Evolutionary conservation across 1,140 invertebrate genomes (phyloP).

Genomic region (Trypoxylus dichotomus): DNA sequence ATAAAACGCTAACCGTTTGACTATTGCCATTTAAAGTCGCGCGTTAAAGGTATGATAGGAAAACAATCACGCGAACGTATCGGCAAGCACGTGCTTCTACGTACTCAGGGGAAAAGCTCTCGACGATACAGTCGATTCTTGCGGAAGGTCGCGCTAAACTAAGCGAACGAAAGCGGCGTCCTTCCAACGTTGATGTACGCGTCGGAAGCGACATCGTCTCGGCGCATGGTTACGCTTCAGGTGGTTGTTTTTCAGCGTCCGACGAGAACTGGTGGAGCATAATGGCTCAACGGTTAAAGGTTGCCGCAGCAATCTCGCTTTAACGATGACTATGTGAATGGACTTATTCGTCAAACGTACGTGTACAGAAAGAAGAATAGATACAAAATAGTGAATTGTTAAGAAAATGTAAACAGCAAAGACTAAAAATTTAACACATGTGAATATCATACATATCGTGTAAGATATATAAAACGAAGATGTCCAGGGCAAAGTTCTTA

Average conservation of each 20-base stretch:
- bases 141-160: slow-evolving; percentile 14
- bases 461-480: too few relatives aligned
- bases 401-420: too few relatives aligned
- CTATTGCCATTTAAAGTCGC: too few relatives aligned
- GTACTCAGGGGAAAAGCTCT: neutral
- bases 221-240: slow-evolving; percentile 17
- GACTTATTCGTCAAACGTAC: too few relatives aligned
- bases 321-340: too few relatives aligned
- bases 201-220: neutral
- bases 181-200: neutral
- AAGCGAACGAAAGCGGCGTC: neutral
- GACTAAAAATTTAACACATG: too few relatives aligned
- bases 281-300: neutral
- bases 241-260: slow-evolving; percentile 10
- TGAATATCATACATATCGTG: too few relatives aligned
- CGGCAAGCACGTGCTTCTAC: neutral
- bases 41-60: neutral
- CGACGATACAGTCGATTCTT: neutral
- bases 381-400: too few relatives aligned
- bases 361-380: too few relatives aligned
- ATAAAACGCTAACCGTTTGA: too few relatives aligned
- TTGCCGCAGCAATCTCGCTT: neutral
- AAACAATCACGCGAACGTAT: too few relatives aligned
- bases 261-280: neutral
- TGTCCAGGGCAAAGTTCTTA: too few relatives aligned